Base-by-base conservation (phyloP, 2,113 vertebrate genomes). In the Nannospalax galili region DNA sequence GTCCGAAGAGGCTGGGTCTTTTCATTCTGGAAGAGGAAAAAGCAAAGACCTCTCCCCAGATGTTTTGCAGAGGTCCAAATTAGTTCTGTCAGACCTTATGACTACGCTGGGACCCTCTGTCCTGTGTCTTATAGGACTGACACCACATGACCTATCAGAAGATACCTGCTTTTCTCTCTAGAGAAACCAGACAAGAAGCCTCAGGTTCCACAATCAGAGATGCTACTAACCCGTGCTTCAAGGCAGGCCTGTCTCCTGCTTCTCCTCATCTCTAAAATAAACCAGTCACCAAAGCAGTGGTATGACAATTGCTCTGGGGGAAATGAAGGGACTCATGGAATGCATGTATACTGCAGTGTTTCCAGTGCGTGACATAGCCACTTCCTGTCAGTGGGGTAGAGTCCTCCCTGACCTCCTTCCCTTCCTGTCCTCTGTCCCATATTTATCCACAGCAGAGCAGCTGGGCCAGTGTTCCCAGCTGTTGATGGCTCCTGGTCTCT, bases 21-120 rank as follows among this genome's bases (percentile, higher is more conserved):
- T 45, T n/a, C 40, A 16, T 37, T 42, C 56, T 48, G 14, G 1
- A n/a, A 74, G 62, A 65, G 16, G 26, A 3, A n/a, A 64, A 58
- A 40, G 11, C 4, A 20, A 30, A 2, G 1, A 19, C n/a, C 67
- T 48, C 28, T 28, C 10, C 37, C 73, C 7, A 0, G 26, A 37
- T 8, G 32, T 5, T 24, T 58, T 22, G 1, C 42, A 58, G 62
- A 82, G 26, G 19, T 1, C n/a, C 14, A 3, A 28, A 32, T 65
- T 16, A 11, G 17, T 40, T 26, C 5, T 8, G 15, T 48, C 24
- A 1, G 24, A 28, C 28, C 56, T 52, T 45, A 2, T 69, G 80
- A 30, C 7, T 1, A 0, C 1, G 1, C 4, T 2, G 40, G 3
- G 2, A 24, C 1, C 6, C 26, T 42, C 60, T 58, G 4, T 16